Conservation (phyloP, 2,113 vertebrate species). For the Percina caprodes region DNA sequence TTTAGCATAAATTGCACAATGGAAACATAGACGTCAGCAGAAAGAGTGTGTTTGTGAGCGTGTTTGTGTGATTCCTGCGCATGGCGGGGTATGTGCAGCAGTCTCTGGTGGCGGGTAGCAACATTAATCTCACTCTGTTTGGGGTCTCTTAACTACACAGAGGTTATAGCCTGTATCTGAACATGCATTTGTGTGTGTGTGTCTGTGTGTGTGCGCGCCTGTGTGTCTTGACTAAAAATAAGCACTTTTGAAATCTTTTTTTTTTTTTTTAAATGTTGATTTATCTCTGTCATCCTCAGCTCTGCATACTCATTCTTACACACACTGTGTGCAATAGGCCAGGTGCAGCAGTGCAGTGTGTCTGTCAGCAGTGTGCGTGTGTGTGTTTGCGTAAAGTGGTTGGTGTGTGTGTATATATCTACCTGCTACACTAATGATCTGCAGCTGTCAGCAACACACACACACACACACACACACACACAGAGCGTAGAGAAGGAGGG, state of each 20-base stretch:
- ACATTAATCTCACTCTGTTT: constrained; percentile 71
- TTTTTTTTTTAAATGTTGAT: constrained; percentile 36
- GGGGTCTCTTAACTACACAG: constrained; percentile 52
- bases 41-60: constrained; percentile 40
- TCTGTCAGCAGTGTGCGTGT: background rate
- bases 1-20: constrained; percentile 77
- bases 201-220: constrained; percentile 11
- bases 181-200: constrained; percentile 29
- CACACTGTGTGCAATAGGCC: constrained; percentile 34
- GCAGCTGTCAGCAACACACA: constrained; percentile 70
- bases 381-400: constrained; percentile 6
- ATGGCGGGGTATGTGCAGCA: constrained; percentile 22
- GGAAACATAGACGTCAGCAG: constrained; percentile 74
- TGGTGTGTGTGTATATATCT: constrained; percentile 19
- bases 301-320: constrained; percentile 23
- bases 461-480: constrained; percentile 10
- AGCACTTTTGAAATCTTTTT: constrained; percentile 38
- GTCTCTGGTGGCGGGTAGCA: constrained; percentile 62
- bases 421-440: constrained; percentile 73
- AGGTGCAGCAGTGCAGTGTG: constrained; percentile 43
- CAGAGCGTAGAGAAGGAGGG: background rate
- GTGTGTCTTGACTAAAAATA: constrained; percentile 51
- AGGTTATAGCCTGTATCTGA: constrained; percentile 41
- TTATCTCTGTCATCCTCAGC: constrained; percentile 60
- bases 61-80: constrained; percentile 22